Evolutionary conservation across 2,797 vertebrate genomes (phyloP), one percentile per base, ranked within the genome.

Genomic region (Chromobotia macracanthus): DNA sequence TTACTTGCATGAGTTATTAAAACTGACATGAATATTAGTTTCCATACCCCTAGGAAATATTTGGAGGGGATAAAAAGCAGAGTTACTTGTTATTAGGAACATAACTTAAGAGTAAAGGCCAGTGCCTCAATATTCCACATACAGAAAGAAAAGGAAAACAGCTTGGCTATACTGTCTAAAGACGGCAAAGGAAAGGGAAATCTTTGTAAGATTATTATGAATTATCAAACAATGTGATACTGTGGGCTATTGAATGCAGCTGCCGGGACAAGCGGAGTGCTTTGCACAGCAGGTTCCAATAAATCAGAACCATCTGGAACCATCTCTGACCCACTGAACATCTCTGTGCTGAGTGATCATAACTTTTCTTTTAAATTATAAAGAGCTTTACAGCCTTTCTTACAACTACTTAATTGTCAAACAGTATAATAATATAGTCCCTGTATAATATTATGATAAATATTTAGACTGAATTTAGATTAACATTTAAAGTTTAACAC

Each of bases 191-290:
- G 60, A 65, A 69, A 82, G 35, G 74, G 55, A 73, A 85, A 80
- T 79, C 69, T 81, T 77, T 84, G 80, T 80, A 80, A 67, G 82
- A 85, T 80, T 80, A 80, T 85, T 81, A 84, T 63, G 68, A 82
- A 82, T 85, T 80, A 87, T 85, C 85, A 79, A 82, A 82, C 84
- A 87, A 82, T 80, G 84, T 80, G 78, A 85, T 84, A 83, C 82
- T 83, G 73, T 81, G 75, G 75, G 75, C 79, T 85, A 84, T 85
- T 87, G 79, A 61, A 84, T 76, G 65, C 86, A 87, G 86, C 86
- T 87, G 85, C 25, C 69, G 76, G 71, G 74, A 72, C 75, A 69
- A 71, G 70, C 60, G 56, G 50, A 82, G 74, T 75, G 80, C 82
- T 75, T 70, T 67, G 78, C 82, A 82, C 82, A 85, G 77, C 82